These are phyloP conservation scores for Sebastes minor DNA, from an alignment of 2,797 vertebrate genomes.

Conservation along the genomic window DNA sequence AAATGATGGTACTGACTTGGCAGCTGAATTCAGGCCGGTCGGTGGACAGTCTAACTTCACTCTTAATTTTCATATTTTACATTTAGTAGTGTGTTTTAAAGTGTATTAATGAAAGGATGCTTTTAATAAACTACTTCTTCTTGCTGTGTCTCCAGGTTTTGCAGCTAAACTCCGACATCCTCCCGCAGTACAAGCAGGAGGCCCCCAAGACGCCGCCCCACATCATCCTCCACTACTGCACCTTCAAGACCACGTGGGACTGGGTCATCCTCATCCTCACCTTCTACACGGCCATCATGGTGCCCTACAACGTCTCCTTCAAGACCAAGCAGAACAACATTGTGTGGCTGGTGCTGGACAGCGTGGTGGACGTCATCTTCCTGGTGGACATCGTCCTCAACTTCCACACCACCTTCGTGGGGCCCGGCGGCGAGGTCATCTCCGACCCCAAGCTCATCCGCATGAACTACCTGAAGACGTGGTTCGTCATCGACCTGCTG, in stretches of 20 bases:
- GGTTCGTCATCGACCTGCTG: slow-evolving; percentile 97
- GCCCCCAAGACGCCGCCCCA: slow-evolving; percentile 96
- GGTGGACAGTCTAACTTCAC: neutral
- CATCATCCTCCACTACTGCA: slow-evolving; percentile 97
- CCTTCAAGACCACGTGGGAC: slow-evolving; percentile 99
- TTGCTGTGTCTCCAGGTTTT: slow-evolving; percentile 84
- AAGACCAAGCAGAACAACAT: slow-evolving; percentile 98
- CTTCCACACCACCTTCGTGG: slow-evolving; percentile 98
- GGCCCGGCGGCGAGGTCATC: slow-evolving; percentile 95
- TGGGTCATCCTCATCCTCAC: slow-evolving; percentile 98
- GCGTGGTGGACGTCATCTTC: slow-evolving; percentile 97
- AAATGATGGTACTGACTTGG: neutral
- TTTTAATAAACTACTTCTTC: neutral
- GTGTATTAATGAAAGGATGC: neutral
- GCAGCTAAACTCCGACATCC: slow-evolving; percentile 95
- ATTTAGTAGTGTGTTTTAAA: neutral
- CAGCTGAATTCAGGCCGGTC: neutral
- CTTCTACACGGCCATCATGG: slow-evolving; percentile 99
- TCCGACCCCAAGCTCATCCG: slow-evolving; percentile 96
- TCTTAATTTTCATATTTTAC: neutral
- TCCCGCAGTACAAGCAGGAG: slow-evolving; percentile 99
- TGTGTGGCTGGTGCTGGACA: slow-evolving; percentile 95
- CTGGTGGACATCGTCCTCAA: slow-evolving; percentile 98
- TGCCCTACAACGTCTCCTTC: slow-evolving; percentile 97
- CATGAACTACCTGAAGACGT: slow-evolving; percentile 99